Conservation (phyloP, 2,888 invertebrate species). For the Gymnosoma rotundatum region DNA sequence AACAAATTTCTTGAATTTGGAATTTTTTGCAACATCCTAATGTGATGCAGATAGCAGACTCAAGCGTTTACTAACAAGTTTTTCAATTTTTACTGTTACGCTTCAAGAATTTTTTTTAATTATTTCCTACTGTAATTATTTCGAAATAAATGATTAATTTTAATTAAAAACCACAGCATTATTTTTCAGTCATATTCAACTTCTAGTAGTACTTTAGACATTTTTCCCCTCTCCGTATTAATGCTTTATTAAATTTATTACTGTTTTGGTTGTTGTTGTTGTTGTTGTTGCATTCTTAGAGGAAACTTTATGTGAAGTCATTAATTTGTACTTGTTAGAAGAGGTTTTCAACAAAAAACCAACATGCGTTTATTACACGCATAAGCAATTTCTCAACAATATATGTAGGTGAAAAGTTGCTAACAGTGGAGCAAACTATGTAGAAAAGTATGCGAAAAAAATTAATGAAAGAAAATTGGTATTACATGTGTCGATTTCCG, state of each 20-base stretch:
- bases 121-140: neutral
- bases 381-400: slow-evolving; percentile 1
- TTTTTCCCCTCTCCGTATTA: slow-evolving; percentile 10
- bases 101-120: neutral
- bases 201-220: neutral
- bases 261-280: slow-evolving; percentile 24
- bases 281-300: slow-evolving; percentile 17
- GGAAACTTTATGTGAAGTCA: slow-evolving; percentile 44
- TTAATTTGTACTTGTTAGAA: slow-evolving; percentile 48
- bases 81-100: neutral
- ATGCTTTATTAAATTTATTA: slow-evolving; percentile 45
- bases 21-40: no score
- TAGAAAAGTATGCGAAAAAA: no score
- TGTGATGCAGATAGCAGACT: no score
- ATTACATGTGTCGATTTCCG: no score
- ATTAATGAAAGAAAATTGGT: no score
- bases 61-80: neutral
- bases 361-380: neutral
- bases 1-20: no score
- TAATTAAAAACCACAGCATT: neutral
- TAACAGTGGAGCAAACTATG: slow-evolving; percentile 3
- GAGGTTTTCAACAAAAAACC: neutral
- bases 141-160: neutral
- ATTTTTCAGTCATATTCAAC: neutral
- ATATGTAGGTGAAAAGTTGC: neutral